Evolutionary conservation across 1,140 invertebrate species (phyloP).

Genomic region (Diuraphis noxia): DNA sequence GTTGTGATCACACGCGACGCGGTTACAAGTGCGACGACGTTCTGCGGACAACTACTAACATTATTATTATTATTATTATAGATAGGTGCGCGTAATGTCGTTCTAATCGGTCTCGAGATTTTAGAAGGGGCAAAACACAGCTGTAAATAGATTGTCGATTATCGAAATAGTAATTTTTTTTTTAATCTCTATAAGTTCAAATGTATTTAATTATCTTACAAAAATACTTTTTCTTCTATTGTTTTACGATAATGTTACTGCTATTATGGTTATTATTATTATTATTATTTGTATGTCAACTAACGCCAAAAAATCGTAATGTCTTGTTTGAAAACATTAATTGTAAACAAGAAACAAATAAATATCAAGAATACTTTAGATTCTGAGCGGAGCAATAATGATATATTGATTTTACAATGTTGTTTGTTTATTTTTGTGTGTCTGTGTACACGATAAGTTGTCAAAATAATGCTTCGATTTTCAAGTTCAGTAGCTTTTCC

Average conservation of each 20-base stretch:
- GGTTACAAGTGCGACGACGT: background rate
- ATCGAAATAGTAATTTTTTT: background rate
- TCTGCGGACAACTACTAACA: background rate
- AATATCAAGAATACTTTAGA: too few species aligned
- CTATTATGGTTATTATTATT: too few species aligned
- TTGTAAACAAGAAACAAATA: too few species aligned
- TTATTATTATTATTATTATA: background rate
- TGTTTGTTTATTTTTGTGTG: too few species aligned
- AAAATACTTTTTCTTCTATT: background rate
- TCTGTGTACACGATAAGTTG: too few species aligned
- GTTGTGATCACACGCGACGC: background rate
- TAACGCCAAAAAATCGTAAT: background rate
- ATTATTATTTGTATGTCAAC: background rate
- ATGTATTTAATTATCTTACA: background rate
- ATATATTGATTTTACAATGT: too few species aligned
- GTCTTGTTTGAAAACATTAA: background rate
- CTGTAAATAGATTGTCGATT: constrained; percentile 6
- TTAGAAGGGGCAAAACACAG: background rate
- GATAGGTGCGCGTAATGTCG: background rate
- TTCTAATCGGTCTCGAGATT: background rate
- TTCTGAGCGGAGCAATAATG: too few species aligned
- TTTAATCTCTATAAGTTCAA: background rate
- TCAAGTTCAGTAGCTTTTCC: too few species aligned
- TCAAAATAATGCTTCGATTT: too few species aligned
- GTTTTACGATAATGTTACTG: background rate